Percentiles rank a stretch among this genome's conserved stretches.
Evolutionary conservation across 2,113 vertebrate species (phyloP).

Genomic region (Hypanus sabinus): DNA sequence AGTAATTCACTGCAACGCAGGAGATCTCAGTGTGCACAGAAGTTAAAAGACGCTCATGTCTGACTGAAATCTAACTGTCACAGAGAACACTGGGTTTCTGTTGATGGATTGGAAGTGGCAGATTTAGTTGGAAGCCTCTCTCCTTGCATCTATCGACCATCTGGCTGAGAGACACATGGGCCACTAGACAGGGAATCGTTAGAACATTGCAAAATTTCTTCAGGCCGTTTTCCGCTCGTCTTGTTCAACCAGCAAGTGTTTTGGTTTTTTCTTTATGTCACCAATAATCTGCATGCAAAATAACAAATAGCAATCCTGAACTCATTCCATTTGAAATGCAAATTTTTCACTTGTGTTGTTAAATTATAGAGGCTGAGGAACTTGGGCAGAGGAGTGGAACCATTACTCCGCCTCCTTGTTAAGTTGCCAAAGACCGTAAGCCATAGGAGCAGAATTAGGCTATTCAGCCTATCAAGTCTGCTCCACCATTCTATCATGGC

Average conservation of each 20-base stretch:
- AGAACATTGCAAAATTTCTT: constrained; percentile 44
- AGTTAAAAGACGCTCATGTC: constrained; percentile 43
- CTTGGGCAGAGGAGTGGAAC: not conserved
- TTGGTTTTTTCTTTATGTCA: not conserved
- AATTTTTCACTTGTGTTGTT: not conserved
- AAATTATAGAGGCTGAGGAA: not conserved
- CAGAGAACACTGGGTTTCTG: constrained; percentile 48
- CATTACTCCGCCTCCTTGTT: not conserved
- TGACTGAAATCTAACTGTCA: constrained; percentile 42
- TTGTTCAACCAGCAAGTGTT: not conserved
- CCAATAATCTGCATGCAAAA: constrained; percentile 1
- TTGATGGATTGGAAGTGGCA: constrained; percentile 60
- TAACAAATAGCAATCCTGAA: not conserved
- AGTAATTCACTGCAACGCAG: constrained; percentile 44
- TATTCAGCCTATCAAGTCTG: too few relatives aligned
- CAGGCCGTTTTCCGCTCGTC: constrained; percentile 39
- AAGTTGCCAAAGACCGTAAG: not conserved
- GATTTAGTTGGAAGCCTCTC: constrained; percentile 58
- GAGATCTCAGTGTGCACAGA: not conserved
- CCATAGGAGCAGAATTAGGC: too few relatives aligned
- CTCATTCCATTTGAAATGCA: constrained; percentile 27
- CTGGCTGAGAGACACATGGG: constrained; percentile 49
- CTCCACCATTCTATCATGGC: too few relatives aligned
- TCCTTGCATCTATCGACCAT: constrained; percentile 55
- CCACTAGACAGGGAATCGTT: not conserved